Percentiles rank a stretch among this genome's conserved stretches.
phyloP scores from a whole-genome alignment of 2,797 vertebrate species.

The Malurus leucopterus region DNA sequence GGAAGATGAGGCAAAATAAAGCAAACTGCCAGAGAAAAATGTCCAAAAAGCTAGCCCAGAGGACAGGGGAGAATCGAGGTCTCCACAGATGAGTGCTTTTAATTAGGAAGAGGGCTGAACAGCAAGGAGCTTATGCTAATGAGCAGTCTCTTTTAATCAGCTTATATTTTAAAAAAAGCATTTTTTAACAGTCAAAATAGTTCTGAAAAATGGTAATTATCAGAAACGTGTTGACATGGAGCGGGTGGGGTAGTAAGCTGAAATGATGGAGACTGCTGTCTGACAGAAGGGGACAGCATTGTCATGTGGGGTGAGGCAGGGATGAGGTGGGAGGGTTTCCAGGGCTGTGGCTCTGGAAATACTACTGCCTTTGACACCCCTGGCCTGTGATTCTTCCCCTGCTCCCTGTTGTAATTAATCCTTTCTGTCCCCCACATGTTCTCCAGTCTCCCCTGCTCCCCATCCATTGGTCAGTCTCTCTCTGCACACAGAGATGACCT shows the following conservation, averaged over 20 bases:
- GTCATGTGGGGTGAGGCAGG: fast-evolving
- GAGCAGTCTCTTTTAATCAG: constrained; percentile 91
- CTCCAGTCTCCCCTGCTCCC: neutral
- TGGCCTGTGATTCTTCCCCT: neutral
- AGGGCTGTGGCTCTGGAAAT: neutral
- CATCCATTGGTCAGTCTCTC: neutral
- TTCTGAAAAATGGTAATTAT: constrained; percentile 78
- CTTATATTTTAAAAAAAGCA: constrained; percentile 71
- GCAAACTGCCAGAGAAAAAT: constrained; percentile 62
- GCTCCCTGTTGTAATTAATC: neutral
- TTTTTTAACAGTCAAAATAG: constrained; percentile 79
- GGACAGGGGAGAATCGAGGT: constrained; percentile 76
- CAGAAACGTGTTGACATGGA: constrained; percentile 64
- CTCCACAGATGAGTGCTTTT: constrained; percentile 93
- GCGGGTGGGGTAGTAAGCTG: constrained; percentile 25
- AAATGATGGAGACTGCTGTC: constrained; percentile 35
- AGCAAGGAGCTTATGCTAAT: constrained; percentile 90
- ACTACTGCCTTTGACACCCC: neutral
- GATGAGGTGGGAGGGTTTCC: neutral
- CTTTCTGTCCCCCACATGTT: neutral
- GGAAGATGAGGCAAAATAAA: constrained; percentile 56
- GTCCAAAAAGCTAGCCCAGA: constrained; percentile 67
- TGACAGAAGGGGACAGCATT: neutral
- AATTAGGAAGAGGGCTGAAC: constrained; percentile 90
- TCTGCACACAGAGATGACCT: fast-evolving